These are phyloP conservation scores for Drosophila nebulosa DNA, from an alignment of 1,140 invertebrate genomes.

Conservation along the genomic window DNA sequence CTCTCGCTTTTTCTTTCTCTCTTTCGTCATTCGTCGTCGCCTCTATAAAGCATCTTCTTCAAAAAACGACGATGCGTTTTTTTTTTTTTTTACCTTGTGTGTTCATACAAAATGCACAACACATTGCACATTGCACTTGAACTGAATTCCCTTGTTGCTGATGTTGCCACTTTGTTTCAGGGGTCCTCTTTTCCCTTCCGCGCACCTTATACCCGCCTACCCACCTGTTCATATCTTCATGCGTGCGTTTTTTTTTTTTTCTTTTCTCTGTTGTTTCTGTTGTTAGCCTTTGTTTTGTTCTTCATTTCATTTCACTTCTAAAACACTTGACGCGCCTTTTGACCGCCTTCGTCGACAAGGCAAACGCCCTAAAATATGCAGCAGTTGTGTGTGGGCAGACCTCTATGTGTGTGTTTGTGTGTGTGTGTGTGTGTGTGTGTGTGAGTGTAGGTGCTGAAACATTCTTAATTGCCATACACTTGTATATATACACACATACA, in stretches of 20 bases:
- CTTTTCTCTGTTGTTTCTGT: not conserved
- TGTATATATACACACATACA: constrained; percentile 10
- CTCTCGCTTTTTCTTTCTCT: too few species aligned
- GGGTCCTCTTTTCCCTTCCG: not conserved
- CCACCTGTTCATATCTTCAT: not conserved
- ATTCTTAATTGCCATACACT: constrained; percentile 42
- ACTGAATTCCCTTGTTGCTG: constrained; percentile 28
- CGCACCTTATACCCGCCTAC: not conserved
- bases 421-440: constrained; percentile 5
- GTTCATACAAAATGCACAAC: constrained; percentile 63
- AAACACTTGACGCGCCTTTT: constrained; percentile 66
- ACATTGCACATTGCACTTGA: constrained; percentile 63
- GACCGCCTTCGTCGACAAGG: constrained; percentile 36
- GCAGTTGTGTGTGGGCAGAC: constrained; percentile 10
- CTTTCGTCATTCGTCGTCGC: too few species aligned
- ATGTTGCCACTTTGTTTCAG: not conserved
- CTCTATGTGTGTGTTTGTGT: not conserved
- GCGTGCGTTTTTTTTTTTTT: not conserved
- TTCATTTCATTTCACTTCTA: constrained; percentile 25
- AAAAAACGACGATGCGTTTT: constrained; percentile 1
- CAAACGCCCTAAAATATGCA: constrained; percentile 59
- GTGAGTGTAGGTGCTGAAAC: not conserved
- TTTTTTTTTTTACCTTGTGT: too few species aligned
- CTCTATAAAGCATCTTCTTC: too few species aligned
- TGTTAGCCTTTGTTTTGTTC: not conserved